Conservation (phyloP, 2,797 vertebrate species). For the Pempheris klunzingeri region DNA sequence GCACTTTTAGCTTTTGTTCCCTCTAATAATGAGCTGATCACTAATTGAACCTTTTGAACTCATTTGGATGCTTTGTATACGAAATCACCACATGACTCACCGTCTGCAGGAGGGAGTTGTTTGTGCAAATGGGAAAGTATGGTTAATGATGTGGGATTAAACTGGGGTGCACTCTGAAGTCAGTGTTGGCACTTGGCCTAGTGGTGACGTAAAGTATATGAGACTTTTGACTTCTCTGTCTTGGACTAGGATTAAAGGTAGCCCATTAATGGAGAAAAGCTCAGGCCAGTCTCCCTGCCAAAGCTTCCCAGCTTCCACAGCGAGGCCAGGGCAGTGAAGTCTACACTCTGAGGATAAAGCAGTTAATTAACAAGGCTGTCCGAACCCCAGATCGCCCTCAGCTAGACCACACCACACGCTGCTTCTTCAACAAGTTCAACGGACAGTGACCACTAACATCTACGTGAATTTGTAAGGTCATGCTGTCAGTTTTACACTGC, state of each 20-base stretch:
- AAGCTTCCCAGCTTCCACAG: constrained; percentile 42
- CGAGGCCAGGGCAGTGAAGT: constrained; percentile 31
- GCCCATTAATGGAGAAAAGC: constrained; percentile 25
- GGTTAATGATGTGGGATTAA: constrained; percentile 52
- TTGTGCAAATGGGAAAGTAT: constrained; percentile 28
- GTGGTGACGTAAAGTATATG: constrained; percentile 18
- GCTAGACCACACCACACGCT: constrained; percentile 21
- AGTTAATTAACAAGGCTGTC: constrained; percentile 59
- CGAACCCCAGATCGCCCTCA: constrained; percentile 36
- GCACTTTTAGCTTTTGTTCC: constrained; percentile 18
- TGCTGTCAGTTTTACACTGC: constrained; percentile 20
- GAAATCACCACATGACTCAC: constrained; percentile 46
- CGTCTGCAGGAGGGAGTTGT: constrained; percentile 34
- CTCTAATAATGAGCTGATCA: constrained; percentile 35
- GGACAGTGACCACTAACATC: constrained; percentile 39
- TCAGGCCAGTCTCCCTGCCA: constrained; percentile 40
- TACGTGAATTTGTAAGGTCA: constrained; percentile 45
- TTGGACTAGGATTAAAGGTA: constrained; percentile 65
- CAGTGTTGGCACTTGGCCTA: constrained; percentile 41
- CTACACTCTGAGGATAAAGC: constrained; percentile 36
- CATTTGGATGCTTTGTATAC: constrained; percentile 18
- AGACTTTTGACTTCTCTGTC: constrained; percentile 36
- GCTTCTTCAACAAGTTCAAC: constrained; percentile 26
- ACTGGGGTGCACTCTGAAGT: constrained; percentile 38
- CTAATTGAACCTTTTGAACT: constrained; percentile 15